Percentiles rank a stretch among this genome's conserved stretches.
phyloP scores from a whole-genome alignment of 1,140 invertebrate species.

The Trichonephila clavipes region DNA sequence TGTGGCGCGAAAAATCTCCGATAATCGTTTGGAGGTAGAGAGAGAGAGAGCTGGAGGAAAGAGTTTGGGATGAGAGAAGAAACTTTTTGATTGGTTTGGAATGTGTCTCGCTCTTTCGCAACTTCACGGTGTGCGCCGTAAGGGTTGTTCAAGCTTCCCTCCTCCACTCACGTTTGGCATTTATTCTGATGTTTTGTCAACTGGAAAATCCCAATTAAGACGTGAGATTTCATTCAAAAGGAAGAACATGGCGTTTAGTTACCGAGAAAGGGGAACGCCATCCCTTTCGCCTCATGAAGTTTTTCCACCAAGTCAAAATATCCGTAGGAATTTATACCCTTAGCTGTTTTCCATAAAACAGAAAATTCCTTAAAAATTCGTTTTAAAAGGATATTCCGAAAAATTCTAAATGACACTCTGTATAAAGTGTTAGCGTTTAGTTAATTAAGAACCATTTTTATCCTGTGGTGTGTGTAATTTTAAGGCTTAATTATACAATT shows the following conservation, averaged over 20 bases:
- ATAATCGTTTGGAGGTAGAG: slow-evolving; percentile 57
- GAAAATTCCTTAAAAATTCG: background rate
- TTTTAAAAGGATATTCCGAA: background rate
- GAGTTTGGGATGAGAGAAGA: background rate
- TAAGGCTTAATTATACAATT: background rate
- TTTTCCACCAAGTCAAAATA: background rate
- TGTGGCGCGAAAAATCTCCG: slow-evolving; percentile 66
- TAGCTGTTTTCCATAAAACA: background rate
- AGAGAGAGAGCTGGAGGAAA: background rate
- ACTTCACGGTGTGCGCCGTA: background rate
- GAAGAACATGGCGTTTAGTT: background rate
- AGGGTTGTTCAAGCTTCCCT: background rate
- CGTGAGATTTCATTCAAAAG: background rate
- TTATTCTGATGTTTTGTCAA: background rate
- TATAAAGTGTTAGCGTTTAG: background rate
- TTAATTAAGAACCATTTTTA: slow-evolving; percentile 7
- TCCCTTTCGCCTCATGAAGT: slow-evolving; percentile 5
- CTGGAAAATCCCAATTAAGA: slow-evolving; percentile 58
- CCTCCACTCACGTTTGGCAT: background rate
- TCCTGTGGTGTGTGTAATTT: background rate
- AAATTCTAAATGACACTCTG: background rate
- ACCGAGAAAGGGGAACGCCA: background rate
- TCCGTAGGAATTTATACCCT: background rate
- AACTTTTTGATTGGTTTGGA: slow-evolving; percentile 43
- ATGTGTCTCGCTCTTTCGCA: background rate